A percentile compares a stretch with the other conserved stretches of the same genome.
phyloP scores from a whole-genome alignment of 2,113 vertebrate species.

The Hippocampus zosterae region DNA sequence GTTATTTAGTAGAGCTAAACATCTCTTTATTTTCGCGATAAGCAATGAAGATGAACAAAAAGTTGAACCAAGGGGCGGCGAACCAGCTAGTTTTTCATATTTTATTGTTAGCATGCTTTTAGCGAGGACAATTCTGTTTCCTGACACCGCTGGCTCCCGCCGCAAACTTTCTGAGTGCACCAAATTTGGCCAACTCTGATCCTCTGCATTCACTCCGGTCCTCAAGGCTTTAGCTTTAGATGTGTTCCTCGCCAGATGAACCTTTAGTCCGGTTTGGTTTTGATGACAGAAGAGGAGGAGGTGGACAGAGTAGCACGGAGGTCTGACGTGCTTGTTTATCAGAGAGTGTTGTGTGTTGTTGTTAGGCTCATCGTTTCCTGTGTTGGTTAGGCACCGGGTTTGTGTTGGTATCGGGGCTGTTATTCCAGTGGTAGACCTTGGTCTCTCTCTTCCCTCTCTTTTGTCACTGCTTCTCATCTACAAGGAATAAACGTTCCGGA shows the following conservation, averaged over 20 bases:
- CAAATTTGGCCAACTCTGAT: neutral
- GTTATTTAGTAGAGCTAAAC: too few relatives aligned
- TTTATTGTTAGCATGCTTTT: too few relatives aligned
- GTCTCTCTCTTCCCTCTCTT: slow-evolving; percentile 33
- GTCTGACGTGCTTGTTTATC: slow-evolving; percentile 69
- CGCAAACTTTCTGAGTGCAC: neutral
- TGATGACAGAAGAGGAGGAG: slow-evolving; percentile 37
- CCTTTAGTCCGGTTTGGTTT: slow-evolving; percentile 38
- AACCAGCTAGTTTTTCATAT: too few relatives aligned
- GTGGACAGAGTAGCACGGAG: slow-evolving; percentile 59
- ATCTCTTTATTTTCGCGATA: too few relatives aligned
- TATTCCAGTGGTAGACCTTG: slow-evolving; percentile 66
- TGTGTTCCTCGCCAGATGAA: slow-evolving; percentile 26
- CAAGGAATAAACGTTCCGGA: slow-evolving; percentile 58
- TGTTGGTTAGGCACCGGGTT: slow-evolving; percentile 68
- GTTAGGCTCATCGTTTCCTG: slow-evolving; percentile 77
- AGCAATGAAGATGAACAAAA: too few relatives aligned
- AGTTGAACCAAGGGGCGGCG: too few relatives aligned
- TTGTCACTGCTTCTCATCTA: slow-evolving; percentile 70
- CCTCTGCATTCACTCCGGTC: neutral
- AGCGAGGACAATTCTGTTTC: neutral
- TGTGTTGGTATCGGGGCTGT: slow-evolving; percentile 69
- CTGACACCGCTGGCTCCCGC: neutral
- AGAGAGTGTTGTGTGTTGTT: slow-evolving; percentile 66
- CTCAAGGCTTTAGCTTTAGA: neutral